Conservation (phyloP, 2,888 invertebrate genomes). For the Cryptus viduatorius region DNA sequence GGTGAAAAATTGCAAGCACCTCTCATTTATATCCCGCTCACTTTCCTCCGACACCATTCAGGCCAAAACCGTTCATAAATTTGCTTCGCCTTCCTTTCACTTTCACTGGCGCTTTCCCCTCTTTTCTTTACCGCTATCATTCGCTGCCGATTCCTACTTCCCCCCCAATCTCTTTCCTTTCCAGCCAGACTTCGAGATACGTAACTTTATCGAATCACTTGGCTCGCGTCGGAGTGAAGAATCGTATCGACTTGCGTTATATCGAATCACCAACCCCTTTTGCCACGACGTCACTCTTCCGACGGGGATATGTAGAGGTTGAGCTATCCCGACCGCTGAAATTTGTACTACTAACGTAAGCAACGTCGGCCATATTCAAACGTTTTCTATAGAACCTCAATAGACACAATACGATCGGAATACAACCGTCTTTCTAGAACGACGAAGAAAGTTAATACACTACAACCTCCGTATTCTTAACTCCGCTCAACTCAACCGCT, state of each 20-base stretch:
- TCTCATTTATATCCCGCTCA: conserved; percentile 1
- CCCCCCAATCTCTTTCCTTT: neutral
- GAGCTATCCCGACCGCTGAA: conserved; percentile 30
- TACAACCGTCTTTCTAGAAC: too few relatives aligned
- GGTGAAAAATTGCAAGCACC: conserved; percentile 14
- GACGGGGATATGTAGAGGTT: neutral
- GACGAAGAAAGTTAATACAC: too few relatives aligned
- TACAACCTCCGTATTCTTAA: too few relatives aligned
- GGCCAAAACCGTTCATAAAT: conserved; percentile 57
- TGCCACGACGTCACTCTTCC: conserved; percentile 36
- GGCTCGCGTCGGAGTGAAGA: conserved; percentile 33
- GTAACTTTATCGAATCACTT: conserved; percentile 50
- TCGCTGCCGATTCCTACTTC: neutral
- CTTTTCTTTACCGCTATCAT: neutral
- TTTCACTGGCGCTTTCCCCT: neutral
- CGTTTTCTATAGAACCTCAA: neutral
- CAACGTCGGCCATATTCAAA: conserved; percentile 33
- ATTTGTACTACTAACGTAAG: conserved; percentile 27
- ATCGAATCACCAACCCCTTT: conserved; percentile 41
- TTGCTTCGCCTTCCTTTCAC: conserved; percentile 48
- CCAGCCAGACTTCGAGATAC: conserved; percentile 19
- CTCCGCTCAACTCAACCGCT: too few relatives aligned
- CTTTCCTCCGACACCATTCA: conserved; percentile 33
- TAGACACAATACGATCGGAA: too few relatives aligned
- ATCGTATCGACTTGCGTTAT: conserved; percentile 50